Evolutionary conservation across 1,140 invertebrate species (phyloP).

Genomic region (Physella acuta): DNA sequence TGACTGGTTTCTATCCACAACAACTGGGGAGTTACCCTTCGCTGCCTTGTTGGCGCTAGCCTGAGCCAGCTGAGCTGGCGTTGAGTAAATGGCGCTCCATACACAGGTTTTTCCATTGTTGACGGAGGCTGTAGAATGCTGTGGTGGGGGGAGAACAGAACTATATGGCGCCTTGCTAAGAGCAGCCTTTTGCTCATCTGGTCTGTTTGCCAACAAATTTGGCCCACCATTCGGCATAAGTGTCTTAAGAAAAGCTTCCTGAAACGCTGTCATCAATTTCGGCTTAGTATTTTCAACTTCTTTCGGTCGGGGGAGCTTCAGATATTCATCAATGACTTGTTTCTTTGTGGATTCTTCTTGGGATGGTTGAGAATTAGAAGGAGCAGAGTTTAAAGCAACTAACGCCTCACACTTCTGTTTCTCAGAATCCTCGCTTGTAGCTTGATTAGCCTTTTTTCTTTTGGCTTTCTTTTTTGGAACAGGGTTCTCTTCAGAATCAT

Average conservation of each 20-base stretch:
- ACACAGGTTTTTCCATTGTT: no score
- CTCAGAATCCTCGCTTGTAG: conserved; percentile 12
- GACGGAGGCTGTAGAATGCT: no score
- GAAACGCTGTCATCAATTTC: not conserved
- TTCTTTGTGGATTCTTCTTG: not conserved
- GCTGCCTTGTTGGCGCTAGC: no score
- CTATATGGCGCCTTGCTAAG: no score
- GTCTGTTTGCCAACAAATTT: no score
- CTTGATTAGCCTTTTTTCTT: conserved; percentile 27
- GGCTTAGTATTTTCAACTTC: not conserved
- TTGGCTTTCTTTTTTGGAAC: conserved; percentile 28
- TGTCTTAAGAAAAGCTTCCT: conserved; percentile 17
- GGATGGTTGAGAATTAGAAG: not conserved
- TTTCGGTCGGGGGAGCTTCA: not conserved
- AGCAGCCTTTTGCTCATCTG: no score
- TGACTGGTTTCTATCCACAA: no score
- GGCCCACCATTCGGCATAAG: no score
- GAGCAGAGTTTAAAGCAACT: not conserved
- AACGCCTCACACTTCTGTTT: not conserved
- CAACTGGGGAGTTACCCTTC: no score
- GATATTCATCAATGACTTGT: conserved; percentile 12
- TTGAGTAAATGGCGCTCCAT: not conserved
- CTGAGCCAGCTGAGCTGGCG: no score
- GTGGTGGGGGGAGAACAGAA: no score
- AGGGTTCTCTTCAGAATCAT: not conserved